Evolutionary conservation across 2,888 invertebrate genomes (phyloP), one percentile per base, ranked within the genome.

Genomic region (Macrophya alboannulata): DNA sequence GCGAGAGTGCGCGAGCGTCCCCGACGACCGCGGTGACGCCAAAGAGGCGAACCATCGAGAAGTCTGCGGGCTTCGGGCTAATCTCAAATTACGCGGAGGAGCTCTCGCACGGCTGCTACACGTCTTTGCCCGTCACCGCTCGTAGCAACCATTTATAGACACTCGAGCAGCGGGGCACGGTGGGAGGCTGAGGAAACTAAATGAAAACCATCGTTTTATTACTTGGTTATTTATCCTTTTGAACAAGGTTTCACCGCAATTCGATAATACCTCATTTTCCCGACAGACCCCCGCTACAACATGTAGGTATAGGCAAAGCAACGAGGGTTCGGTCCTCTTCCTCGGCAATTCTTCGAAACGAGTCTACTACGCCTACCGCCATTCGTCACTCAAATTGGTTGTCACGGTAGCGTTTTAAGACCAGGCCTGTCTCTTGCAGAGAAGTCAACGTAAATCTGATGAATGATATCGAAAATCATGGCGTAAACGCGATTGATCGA

Each of bases 51-150:
- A 85, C 62, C 85, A 74, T 21, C 84, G 86, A 87, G 86, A 81
- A 85, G 82, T 76, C 79, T 85, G 76, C 72, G 74, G 76, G 86
- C 76, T 83, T 84, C 81, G 90, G 90, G 91, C 91, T 90, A 93
- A 93, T 93, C 93, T 93, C 93, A 93, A 93, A 93, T 93, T 93
- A 93, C 93, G 92, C 90, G 89, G 90, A 83, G 89, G 90, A 91
- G 92, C 90, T 91, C 88, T 87, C 89, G 89, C 89, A 89, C 89
- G 88, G 90, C 90, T 89, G 89, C 86, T 89, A 90, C 89, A 87
- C 90, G 89, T 90, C 90, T 92, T 89, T 90, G 90, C 92, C 90
- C 92, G 90, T 92, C 90, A 91, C 90, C 90, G 90, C 88, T 88
- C 88, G 91, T 48, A 71, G 90, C 92, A 89, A 93, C 93, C 93